Percentiles rank a stretch among this genome's conserved stretches.
Evolutionary conservation across 2,113 vertebrate species (phyloP).

Genomic region (Labeo catla): DNA sequence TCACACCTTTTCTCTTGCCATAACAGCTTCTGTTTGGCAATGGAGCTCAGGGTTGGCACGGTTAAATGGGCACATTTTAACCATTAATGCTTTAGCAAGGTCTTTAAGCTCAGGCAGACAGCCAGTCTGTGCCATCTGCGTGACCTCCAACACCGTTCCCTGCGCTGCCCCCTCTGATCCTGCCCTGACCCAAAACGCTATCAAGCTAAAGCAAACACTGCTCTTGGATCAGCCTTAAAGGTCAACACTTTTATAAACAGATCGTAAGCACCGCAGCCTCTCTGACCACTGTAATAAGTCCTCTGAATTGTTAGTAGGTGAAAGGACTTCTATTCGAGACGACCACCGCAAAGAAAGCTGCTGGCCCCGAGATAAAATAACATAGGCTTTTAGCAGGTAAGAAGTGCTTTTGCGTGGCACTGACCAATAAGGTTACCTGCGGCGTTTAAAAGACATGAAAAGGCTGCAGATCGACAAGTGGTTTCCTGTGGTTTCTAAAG

Average conservation of each 20-base stretch:
- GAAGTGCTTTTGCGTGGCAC: constrained; percentile 26
- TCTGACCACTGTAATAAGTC: constrained; percentile 9
- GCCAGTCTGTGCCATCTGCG: constrained; percentile 46
- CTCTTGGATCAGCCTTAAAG: constrained; percentile 36
- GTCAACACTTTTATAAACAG: constrained; percentile 43
- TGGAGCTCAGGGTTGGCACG: constrained; percentile 33
- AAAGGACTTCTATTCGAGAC: not conserved
- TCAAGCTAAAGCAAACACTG: constrained; percentile 26
- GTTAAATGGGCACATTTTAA: constrained; percentile 45
- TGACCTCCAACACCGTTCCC: constrained; percentile 35
- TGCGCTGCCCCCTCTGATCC: constrained; percentile 22
- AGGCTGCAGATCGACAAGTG: constrained; percentile 25
- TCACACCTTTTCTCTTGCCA: constrained; percentile 29
- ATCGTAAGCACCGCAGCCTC: not conserved
- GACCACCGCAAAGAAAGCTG: not conserved
- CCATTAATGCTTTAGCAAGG: constrained; percentile 40
- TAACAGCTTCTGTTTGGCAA: constrained; percentile 36
- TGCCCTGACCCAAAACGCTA: constrained; percentile 11
- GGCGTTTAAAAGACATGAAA: constrained; percentile 36
- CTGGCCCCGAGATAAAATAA: constrained; percentile 30
- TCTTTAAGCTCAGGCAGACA: constrained; percentile 37
- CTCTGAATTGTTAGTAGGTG: constrained; percentile 27
- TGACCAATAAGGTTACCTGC: constrained; percentile 23
- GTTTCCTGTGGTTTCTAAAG: constrained; percentile 26
- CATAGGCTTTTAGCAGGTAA: constrained; percentile 18